Percentiles rank a stretch among this genome's conserved stretches.
Evolutionary conservation across 2,797 vertebrate genomes (phyloP).

Genomic region (Lepus oiostolus): DNA sequence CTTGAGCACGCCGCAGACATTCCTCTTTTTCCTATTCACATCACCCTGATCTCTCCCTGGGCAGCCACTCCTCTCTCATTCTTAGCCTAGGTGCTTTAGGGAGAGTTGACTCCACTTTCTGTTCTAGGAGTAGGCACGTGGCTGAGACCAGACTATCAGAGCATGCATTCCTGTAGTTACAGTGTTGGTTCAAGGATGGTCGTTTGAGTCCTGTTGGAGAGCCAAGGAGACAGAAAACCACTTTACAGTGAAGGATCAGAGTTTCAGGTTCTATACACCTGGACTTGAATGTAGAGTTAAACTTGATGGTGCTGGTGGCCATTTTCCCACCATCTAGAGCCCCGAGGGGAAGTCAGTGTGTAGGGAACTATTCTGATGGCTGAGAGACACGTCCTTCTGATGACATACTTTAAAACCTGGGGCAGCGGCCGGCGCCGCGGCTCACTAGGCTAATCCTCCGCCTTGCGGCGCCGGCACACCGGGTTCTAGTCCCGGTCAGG

Average conservation of each 20-base stretch:
- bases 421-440: too few relatives aligned
- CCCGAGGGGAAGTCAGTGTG: neutral
- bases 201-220: neutral
- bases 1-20: neutral
- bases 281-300: neutral
- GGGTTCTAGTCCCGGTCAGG: too few relatives aligned
- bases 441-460: too few relatives aligned
- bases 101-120: neutral
- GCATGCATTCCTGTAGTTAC: neutral
- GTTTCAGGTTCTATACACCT: neutral
- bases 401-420: neutral
- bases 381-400: neutral
- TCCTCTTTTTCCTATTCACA: neutral
- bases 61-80: neutral
- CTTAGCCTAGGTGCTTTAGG: neutral
- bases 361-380: neutral
- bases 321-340: neutral
- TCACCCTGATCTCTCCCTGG: constrained; percentile 36
- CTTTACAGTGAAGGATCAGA: neutral
- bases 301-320: neutral
- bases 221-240: neutral
- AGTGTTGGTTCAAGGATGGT: neutral
- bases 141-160: neutral
- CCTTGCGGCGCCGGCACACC: too few relatives aligned
- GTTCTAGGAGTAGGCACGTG: neutral